Conservation (phyloP, 2,888 invertebrate genomes). For the Yponomeuta cagnagella region DNA sequence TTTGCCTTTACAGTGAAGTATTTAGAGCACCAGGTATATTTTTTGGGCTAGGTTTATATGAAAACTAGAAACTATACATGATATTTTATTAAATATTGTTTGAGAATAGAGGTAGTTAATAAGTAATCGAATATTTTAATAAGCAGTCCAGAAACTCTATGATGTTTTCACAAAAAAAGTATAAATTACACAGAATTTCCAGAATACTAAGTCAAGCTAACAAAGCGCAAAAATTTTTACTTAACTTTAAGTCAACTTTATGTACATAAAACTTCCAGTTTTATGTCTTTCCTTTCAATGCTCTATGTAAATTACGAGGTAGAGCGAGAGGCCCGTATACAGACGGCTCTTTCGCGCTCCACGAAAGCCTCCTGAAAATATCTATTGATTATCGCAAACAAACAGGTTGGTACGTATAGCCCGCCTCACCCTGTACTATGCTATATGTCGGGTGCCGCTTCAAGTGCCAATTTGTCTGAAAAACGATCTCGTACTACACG, state of each 20-base stretch:
- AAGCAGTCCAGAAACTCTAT: too few relatives aligned
- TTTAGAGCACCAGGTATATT: not conserved
- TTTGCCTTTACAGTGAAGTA: not conserved
- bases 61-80: too few relatives aligned
- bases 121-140: too few relatives aligned
- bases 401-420: slow-evolving; percentile 57
- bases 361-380: slow-evolving; percentile 75
- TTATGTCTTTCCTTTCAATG: slow-evolving; percentile 37
- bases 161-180: too few relatives aligned
- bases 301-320: slow-evolving; percentile 58
- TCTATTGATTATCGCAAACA: slow-evolving; percentile 74
- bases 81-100: too few relatives aligned
- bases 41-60: not conserved
- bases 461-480: slow-evolving; percentile 73
- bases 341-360: slow-evolving; percentile 50
- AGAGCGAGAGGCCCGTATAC: slow-evolving; percentile 54
- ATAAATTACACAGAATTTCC: too few relatives aligned
- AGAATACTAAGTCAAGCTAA: too few relatives aligned
- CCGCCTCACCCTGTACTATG: slow-evolving; percentile 59
- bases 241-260: not conserved
- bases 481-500: slow-evolving; percentile 29
- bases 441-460: slow-evolving; percentile 48
- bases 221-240: too few relatives aligned
- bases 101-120: too few relatives aligned
- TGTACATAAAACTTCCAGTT: slow-evolving; percentile 4